Conservation (phyloP, 64 coral and sea anemone genomes). For the Dendronephthya gigantea region DNA sequence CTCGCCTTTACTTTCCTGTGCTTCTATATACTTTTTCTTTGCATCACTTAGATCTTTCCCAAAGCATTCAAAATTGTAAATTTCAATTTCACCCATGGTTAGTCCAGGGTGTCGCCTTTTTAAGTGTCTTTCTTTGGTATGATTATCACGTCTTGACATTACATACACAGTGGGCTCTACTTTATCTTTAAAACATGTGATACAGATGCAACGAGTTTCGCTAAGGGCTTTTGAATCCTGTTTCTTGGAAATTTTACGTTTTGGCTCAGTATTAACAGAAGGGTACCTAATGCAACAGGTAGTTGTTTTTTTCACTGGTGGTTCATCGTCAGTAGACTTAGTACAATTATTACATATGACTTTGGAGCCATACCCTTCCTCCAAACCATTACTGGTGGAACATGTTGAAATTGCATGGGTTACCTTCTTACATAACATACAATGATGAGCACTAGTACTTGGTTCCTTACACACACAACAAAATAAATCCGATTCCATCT, state of each 20-base stretch:
- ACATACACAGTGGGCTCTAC: neutral
- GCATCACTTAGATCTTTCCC: neutral
- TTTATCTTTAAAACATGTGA: neutral
- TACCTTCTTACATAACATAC: neutral
- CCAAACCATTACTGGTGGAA: neutral
- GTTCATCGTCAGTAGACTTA: too few relatives aligned
- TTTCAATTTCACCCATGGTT: neutral
- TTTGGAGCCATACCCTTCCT: neutral
- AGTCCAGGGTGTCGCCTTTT: neutral
- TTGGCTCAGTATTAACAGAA: too few relatives aligned
- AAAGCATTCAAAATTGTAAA: neutral
- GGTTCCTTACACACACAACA: neutral
- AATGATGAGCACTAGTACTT: neutral
- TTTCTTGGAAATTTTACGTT: too few relatives aligned
- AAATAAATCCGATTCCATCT: too few relatives aligned
- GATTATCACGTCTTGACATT: neutral
- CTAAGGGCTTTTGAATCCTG: too few relatives aligned
- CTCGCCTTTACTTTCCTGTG: too few relatives aligned
- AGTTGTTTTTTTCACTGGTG: too few relatives aligned
- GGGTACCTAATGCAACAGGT: too few relatives aligned
- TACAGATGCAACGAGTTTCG: too few relatives aligned
- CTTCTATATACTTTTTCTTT: neutral
- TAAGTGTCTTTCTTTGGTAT: neutral
- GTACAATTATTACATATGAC: neutral
- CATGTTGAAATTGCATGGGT: neutral